Base-by-base conservation (phyloP, 2,797 vertebrate genomes). In the Enteromius radiatus region DNA sequence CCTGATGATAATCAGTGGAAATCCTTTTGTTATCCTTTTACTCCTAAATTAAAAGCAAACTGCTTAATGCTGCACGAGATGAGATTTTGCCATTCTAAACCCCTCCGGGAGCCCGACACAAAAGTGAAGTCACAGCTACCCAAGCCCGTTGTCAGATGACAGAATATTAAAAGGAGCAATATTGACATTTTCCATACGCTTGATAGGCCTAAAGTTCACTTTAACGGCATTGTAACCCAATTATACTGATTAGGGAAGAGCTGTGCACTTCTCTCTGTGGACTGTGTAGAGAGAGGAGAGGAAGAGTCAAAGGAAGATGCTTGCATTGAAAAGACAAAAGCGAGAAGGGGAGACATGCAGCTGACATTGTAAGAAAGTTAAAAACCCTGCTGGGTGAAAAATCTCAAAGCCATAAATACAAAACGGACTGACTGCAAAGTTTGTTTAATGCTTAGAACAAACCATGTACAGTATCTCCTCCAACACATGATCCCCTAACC, bases 21-120 rank as follows among this genome's bases (percentile, higher is more conserved):
- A 85, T 86, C 86, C 86, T 87, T 88, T 82, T 88, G 86, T 87
- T 85, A 88, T 88, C 86, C 82, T 56, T 84, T 86, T 84, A 84
- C 69, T 85, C 80, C 85, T 79, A 87, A 88, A 89, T 89, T 86
- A 89, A 88, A 89, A 88, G 81, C 81, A 85, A 88, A 89, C 86
- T 86, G 75, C 78, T 87, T 76, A 89, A 86, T 83, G 76, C 76
- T 59, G 47, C 54, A 75, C 52, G 15, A 85, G 76, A 81, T 78
- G 65, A 77, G 84, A 73, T 80, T 84, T 26, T 45, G 64, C 75
- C 74, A 76, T 75, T 86, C 76, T 64, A 84, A 79, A 73, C 33
- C 83, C 83, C 78, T 74, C 71, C 63, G 80, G 83, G 69, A 83
- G 49, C 49, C 68, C 67, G 67, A 84, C 68, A 78, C 78, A 70